Conservation (phyloP, 2,113 vertebrate species). For the Camelus bactrianus region DNA sequence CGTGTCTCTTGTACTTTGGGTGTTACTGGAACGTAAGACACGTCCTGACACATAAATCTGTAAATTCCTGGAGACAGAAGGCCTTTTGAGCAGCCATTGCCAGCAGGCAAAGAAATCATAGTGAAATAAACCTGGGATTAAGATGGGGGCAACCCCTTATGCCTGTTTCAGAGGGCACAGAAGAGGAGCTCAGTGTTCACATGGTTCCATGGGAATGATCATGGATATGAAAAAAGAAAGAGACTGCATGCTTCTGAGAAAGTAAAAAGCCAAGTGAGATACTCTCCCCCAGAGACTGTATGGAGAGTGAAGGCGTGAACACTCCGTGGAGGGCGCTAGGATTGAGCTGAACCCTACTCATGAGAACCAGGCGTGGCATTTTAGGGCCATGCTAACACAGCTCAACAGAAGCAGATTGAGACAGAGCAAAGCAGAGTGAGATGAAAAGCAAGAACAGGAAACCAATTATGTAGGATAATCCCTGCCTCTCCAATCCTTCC, state of each 20-base stretch:
- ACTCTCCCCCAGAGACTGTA: not conserved
- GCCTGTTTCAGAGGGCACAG: not conserved
- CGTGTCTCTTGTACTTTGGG: not conserved
- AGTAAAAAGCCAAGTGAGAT: not conserved
- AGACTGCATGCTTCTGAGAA: not conserved
- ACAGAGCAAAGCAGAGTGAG: not conserved
- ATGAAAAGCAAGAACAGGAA: not conserved
- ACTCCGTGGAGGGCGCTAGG: accelerated
- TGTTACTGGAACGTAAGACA: not conserved
- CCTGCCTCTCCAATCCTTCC: not conserved
- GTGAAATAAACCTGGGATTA: not conserved
- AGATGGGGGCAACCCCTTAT: not conserved
- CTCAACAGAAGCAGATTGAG: not conserved
- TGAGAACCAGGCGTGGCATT: not conserved
- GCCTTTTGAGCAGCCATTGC: not conserved
- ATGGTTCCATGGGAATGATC: not conserved
- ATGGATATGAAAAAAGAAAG: not conserved
- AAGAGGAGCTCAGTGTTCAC: not conserved
- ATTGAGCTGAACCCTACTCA: not conserved
- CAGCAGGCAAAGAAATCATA: not conserved
- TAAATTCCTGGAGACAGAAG: not conserved
- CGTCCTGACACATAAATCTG: not conserved
- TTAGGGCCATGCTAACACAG: too few species aligned
- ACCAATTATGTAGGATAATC: not conserved
- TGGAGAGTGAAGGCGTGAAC: not conserved